Base-by-base conservation (phyloP, 1,140 invertebrate genomes). In the Diabrotica undecimpunctata region DNA sequence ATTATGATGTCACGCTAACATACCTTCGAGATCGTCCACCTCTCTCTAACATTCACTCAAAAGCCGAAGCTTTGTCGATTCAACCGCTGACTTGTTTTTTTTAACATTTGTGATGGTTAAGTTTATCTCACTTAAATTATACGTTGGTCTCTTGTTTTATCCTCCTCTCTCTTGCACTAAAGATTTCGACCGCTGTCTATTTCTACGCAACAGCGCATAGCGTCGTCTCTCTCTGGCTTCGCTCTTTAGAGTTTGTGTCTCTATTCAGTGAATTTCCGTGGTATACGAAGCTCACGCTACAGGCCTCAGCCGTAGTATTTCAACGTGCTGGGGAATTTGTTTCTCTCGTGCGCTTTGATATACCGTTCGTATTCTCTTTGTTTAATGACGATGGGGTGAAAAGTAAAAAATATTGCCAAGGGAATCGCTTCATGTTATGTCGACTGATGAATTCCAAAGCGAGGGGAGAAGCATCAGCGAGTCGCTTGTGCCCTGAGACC, bases 1-100 rank as follows among this genome's bases (percentile, higher is more conserved):
- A 66, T 69, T 62, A 67, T 65, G 69, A 67, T 65, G 69, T 70
- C 66, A 67, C 62, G 69, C 66, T 50, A 62, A 56, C 66, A 60
- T 46, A 50, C 53, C 57, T 60, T 46, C 61, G 13, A 64, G 60
- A n/a, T 46, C 10, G 36, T 11, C 12, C 11, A 5, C 59, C 11
- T 66, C 64, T 66, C 53, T 66, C 36, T 64, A 36, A n/a, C 38
- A 46, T 61, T 67, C 58, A 7, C 51, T 61, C 25, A 25, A 25
- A 25, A 25, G 25, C 25, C 25, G 25, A 6, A 38, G 59, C 59
- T 53, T 46, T 57, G 56, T 61, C 46, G 65, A 51, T 46, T n/a
- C 41, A 37, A 61, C 55, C 37, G 57, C 67, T 65, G 41, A 62
- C 60, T 68, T 64, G 54, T 59, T 70, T 67, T 46, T 67, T 64